Evolutionary conservation across 2,113 vertebrate species (phyloP).

Genomic region (Crotalus helleri): DNA sequence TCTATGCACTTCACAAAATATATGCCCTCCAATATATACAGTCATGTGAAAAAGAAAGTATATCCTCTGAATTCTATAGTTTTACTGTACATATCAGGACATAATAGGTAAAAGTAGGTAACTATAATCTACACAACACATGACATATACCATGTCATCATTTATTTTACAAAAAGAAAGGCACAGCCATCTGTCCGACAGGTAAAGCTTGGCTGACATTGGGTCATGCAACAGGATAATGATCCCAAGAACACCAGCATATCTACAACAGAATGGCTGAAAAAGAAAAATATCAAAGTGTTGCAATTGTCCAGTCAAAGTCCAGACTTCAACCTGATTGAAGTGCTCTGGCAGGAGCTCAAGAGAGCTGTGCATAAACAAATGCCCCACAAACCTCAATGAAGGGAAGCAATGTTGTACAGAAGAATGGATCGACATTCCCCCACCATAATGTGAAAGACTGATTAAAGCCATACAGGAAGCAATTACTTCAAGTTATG

Average conservation of each 20-base stretch:
- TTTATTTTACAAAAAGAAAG: too few relatives aligned
- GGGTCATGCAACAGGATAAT: too few relatives aligned
- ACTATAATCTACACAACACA: not conserved
- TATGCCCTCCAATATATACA: not conserved
- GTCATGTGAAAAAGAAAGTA: not conserved
- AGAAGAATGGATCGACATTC: not conserved
- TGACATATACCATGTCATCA: too few relatives aligned
- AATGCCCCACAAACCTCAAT: not conserved
- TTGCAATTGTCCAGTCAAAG: not conserved
- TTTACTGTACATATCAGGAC: not conserved
- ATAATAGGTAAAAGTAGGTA: not conserved
- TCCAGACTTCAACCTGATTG: not conserved
- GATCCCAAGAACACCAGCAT: too few relatives aligned
- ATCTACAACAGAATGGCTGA: too few relatives aligned
- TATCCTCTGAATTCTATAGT: not conserved
- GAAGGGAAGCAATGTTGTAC: not conserved
- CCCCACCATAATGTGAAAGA: not conserved
- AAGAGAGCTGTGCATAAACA: not conserved
- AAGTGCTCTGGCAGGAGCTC: not conserved
- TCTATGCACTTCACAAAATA: not conserved
- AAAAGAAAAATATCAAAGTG: not conserved
- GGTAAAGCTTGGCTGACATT: too few relatives aligned
- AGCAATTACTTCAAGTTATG: not conserved
- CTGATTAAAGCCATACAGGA: not conserved
- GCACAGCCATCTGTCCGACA: too few relatives aligned